Conservation (phyloP, 2,113 vertebrate genomes). For the Zosterops japonicus region DNA sequence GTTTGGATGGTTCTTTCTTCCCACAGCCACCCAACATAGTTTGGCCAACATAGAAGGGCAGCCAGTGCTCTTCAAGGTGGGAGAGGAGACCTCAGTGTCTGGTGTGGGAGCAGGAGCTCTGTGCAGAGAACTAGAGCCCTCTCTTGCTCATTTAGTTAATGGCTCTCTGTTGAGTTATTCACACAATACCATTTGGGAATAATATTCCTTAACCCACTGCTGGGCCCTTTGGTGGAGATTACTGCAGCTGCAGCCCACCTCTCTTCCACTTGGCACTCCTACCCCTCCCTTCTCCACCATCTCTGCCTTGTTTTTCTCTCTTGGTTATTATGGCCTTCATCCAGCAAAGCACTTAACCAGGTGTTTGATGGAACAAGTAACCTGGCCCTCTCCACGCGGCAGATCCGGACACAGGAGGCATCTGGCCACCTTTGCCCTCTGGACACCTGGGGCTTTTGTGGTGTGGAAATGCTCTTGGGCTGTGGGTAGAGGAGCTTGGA, state of each 20-base stretch:
- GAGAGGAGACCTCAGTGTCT: neutral
- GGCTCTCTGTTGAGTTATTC: neutral
- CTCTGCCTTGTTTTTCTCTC: neutral
- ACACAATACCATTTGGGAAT: neutral
- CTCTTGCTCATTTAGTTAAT: neutral
- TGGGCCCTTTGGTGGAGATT: neutral
- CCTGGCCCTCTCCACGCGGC: accelerated
- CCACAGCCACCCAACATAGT: neutral
- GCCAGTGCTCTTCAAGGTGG: accelerated
- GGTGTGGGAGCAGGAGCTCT: neutral
- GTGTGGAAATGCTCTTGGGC: accelerated
- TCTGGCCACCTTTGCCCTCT: conserved; percentile 22
- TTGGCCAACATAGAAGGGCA: neutral
- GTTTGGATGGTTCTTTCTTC: neutral
- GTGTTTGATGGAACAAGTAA: neutral
- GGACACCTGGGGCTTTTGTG: neutral
- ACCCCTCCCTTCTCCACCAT: neutral
- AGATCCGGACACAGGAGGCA: accelerated
- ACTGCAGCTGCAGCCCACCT: neutral
- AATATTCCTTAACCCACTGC: neutral
- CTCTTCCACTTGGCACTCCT: neutral
- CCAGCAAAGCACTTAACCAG: conserved; percentile 53
- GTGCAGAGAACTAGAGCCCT: neutral
- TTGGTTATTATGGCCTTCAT: neutral
- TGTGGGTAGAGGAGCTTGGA: neutral